Evolutionary conservation across 1,140 invertebrate genomes (phyloP).

Genomic region (Ooceraea biroi): DNA sequence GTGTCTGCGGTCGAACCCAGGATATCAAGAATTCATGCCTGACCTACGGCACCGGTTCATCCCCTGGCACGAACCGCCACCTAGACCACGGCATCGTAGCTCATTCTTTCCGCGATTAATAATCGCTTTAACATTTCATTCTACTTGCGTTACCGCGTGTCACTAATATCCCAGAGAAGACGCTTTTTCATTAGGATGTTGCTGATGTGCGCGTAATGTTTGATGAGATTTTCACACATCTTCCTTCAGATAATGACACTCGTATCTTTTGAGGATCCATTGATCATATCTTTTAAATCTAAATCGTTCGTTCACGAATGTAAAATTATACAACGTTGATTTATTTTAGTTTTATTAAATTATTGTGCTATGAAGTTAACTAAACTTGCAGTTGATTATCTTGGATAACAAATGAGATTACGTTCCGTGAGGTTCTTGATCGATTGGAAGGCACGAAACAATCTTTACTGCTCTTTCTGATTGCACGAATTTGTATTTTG

Average conservation of each 20-base stretch:
- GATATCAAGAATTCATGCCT: slow-evolving; percentile 81
- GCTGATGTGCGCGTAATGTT: not conserved
- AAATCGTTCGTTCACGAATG: too few species aligned
- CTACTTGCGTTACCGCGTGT: not conserved
- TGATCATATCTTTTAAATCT: not conserved
- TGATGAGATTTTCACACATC: slow-evolving; percentile 59
- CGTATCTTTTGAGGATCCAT: not conserved
- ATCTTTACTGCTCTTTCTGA: too few species aligned
- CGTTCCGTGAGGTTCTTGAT: not conserved
- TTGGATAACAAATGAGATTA: not conserved
- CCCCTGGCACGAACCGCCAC: not conserved
- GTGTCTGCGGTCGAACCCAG: slow-evolving; percentile 77
- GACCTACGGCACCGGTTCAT: slow-evolving; percentile 72
- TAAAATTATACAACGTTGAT: too few species aligned
- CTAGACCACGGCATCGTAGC: slow-evolving; percentile 21
- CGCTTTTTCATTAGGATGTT: not conserved
- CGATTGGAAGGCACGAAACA: not conserved
- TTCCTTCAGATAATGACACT: slow-evolving; percentile 5
- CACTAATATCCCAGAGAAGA: not conserved
- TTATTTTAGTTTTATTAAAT: too few species aligned
- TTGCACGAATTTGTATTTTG: too few species aligned
- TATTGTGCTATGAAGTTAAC: too few species aligned
- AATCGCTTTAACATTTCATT: slow-evolving; percentile 39
- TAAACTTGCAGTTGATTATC: not conserved
- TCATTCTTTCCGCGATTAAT: slow-evolving; percentile 46